Percentiles rank a stretch among this genome's conserved stretches.
Evolutionary conservation across 1,140 invertebrate species (phyloP).

Genomic region (Cylas formicarius): DNA sequence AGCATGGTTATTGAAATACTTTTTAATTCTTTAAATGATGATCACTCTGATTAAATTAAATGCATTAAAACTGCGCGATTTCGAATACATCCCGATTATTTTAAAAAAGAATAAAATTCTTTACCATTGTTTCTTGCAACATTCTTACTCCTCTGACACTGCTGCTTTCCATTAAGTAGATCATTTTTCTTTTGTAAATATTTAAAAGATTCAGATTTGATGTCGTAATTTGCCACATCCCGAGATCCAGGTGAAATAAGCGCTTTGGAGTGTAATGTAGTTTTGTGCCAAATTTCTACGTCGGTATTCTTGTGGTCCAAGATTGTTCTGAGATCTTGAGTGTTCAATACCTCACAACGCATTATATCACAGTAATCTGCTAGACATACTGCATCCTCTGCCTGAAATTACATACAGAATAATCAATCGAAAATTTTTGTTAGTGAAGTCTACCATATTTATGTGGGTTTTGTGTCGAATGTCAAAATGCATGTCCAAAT

Average conservation of each 20-base stretch:
- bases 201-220: constrained; percentile 27
- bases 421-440: constrained; percentile 7
- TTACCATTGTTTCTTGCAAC: too few relatives aligned
- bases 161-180: too few relatives aligned
- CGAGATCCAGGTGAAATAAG: constrained; percentile 49
- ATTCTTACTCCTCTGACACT: too few relatives aligned
- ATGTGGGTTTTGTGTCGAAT: constrained; percentile 78
- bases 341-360: constrained; percentile 80
- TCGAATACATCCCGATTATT: too few relatives aligned
- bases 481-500: constrained; percentile 85
- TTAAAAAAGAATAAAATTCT: too few relatives aligned
- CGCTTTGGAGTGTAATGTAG: constrained; percentile 58
- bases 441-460: constrained; percentile 59
- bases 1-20: too few relatives aligned
- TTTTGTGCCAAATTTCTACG: constrained; percentile 68
- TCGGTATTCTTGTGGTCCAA: constrained; percentile 59
- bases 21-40: too few relatives aligned
- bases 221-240: constrained; percentile 37
- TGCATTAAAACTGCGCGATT: too few relatives aligned
- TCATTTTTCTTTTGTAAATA: constrained; percentile 26
- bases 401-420: constrained; percentile 49
- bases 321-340: constrained; percentile 57
- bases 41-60: too few relatives aligned
- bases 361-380: constrained; percentile 93
- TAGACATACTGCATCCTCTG: constrained; percentile 82